A percentile compares a stretch with the other conserved stretches of the same genome.
These are phyloP conservation scores for Athalia circularis DNA, from an alignment of 2,888 invertebrate genomes.

Conservation along the genomic window DNA sequence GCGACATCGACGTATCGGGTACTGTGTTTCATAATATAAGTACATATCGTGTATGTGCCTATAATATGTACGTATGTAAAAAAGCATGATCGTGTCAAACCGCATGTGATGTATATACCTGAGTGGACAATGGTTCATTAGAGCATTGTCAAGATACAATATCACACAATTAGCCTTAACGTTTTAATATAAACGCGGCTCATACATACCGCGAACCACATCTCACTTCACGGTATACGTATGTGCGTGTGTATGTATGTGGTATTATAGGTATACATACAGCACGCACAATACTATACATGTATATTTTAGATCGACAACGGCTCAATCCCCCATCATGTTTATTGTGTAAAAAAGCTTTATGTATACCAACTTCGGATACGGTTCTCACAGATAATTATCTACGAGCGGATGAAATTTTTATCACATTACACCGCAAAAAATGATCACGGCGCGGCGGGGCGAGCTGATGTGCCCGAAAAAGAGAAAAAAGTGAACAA, in stretches of 20 bases:
- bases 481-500: not conserved
- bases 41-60: no score
- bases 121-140: conserved; percentile 70
- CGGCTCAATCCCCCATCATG: conserved; percentile 43
- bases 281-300: not conserved
- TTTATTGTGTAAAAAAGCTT: conserved; percentile 40
- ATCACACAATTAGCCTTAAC: conserved; percentile 69
- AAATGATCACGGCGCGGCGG: not conserved
- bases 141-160: conserved; percentile 71
- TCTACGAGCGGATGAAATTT: not conserved
- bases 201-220: not conserved
- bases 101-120: not conserved
- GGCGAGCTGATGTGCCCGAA: not conserved
- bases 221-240: no score
- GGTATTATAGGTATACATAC: no score
- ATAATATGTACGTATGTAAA: no score
- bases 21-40: no score
- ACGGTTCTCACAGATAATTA: not conserved
- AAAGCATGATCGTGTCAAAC: not conserved
- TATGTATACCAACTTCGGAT: no score
- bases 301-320: conserved; percentile 31
- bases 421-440: not conserved
- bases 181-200: conserved; percentile 29
- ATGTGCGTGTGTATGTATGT: no score
- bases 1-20: no score